Percentiles rank a stretch among this genome's conserved stretches.
Evolutionary conservation across 2,888 invertebrate genomes (phyloP).

Genomic region (Apamea crenata): DNA sequence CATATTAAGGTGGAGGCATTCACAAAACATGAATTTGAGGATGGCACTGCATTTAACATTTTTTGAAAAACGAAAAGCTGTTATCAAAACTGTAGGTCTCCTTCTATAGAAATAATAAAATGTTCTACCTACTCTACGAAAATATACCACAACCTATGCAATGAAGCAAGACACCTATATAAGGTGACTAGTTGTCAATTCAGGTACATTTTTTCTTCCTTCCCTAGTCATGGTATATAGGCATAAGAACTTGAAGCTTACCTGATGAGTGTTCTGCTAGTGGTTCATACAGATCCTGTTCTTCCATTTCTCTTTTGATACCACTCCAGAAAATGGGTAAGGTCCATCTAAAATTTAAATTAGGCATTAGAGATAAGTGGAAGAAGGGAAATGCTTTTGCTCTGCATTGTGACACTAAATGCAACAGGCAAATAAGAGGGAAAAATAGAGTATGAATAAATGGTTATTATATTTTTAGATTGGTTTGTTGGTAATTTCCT

Average conservation of each 20-base stretch:
- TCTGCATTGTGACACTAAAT: neutral
- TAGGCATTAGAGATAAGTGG: neutral
- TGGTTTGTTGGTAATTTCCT: too few relatives aligned
- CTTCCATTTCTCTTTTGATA: constrained; percentile 92
- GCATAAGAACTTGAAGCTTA: constrained; percentile 51
- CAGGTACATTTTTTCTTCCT: neutral
- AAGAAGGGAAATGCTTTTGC: neutral
- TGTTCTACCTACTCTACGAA: neutral
- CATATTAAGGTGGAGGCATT: neutral
- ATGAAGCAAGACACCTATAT: neutral
- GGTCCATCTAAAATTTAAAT: constrained; percentile 91
- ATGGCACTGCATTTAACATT: neutral
- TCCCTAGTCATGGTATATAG: neutral
- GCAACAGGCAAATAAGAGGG: too few relatives aligned
- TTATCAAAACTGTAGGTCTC: neutral
- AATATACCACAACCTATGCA: neutral
- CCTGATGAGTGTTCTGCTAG: constrained; percentile 93
- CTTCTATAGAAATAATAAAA: neutral
- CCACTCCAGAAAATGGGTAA: constrained; percentile 95
- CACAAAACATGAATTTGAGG: neutral
- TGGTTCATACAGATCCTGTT: constrained; percentile 94
- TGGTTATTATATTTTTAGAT: too few relatives aligned
- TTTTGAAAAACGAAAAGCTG: neutral
- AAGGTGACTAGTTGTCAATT: neutral
- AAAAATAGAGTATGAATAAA: too few relatives aligned